Percentiles rank a stretch among this genome's conserved stretches.
Evolutionary conservation across 2,888 invertebrate genomes (phyloP).

Genomic region (Myopa tessellatipennis): DNA sequence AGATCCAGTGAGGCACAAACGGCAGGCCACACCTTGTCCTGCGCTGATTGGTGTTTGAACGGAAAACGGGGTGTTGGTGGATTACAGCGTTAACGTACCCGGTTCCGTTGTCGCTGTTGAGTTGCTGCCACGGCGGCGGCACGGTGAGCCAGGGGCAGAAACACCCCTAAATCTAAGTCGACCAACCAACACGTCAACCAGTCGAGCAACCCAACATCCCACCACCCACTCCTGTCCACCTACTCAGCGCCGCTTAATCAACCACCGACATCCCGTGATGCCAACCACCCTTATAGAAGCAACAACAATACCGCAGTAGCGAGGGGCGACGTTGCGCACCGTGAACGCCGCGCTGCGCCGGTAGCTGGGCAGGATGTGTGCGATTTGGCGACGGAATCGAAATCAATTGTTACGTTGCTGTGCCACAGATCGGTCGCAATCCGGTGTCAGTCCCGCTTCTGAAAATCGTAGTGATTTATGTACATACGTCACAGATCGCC

Average conservation of each 20-base stretch:
- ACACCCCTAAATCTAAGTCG: constrained; percentile 43
- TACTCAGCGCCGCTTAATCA: constrained; percentile 38
- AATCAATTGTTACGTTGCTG: constrained; percentile 69
- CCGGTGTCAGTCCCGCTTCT: constrained; percentile 57
- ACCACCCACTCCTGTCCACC: constrained; percentile 39
- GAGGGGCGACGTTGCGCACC: constrained; percentile 25
- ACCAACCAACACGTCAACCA: constrained; percentile 43
- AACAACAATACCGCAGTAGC: constrained; percentile 44
- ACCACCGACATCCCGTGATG: constrained; percentile 39
- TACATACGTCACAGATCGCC: neutral
- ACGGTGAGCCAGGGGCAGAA: neutral
- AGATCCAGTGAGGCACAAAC: constrained; percentile 50
- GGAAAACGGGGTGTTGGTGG: constrained; percentile 63
- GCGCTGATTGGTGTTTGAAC: constrained; percentile 64
- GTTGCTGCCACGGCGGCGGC: constrained; percentile 39
- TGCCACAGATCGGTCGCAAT: constrained; percentile 68
- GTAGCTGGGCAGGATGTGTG: constrained; percentile 65
- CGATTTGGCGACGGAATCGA: constrained; percentile 67
- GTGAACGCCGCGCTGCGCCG: constrained; percentile 46
- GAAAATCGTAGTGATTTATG: constrained; percentile 28
- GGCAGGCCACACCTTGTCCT: constrained; percentile 62
- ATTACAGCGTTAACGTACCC: constrained; percentile 47
- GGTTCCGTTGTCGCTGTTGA: constrained; percentile 46
- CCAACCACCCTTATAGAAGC: constrained; percentile 45
- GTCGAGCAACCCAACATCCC: constrained; percentile 43